phyloP scores from a whole-genome alignment of 2,888 invertebrate species.

The Aleiodes alternator region DNA sequence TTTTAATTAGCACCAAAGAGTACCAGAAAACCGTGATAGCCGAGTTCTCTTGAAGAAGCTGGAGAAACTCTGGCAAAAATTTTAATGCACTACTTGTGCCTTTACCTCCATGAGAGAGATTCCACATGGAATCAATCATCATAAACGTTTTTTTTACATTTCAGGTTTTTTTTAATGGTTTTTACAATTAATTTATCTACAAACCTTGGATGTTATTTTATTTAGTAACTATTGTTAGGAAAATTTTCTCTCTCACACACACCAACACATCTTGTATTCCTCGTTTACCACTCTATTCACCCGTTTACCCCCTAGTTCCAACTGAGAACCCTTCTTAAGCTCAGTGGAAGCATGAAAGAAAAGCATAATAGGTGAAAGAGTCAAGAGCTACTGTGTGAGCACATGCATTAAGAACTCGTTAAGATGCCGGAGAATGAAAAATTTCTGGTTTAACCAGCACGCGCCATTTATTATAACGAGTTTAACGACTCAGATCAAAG shows the following conservation, averaged over 20 bases:
- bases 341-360: too few relatives aligned
- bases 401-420: conserved; percentile 55
- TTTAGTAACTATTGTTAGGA: too few relatives aligned
- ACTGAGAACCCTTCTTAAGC: too few relatives aligned
- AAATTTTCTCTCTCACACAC: too few relatives aligned
- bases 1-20: conserved; percentile 67
- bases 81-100: not conserved
- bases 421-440: conserved; percentile 43
- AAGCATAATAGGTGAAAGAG: conserved; percentile 64
- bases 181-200: not conserved
- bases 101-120: not conserved
- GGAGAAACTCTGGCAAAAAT: too few relatives aligned
- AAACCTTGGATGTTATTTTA: too few relatives aligned
- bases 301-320: too few relatives aligned
- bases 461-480: conserved; percentile 67
- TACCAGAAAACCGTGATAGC: conserved; percentile 58
- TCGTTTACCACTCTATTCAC: too few relatives aligned
- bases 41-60: not conserved
- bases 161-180: not conserved
- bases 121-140: too few relatives aligned
- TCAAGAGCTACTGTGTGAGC: conserved; percentile 65
- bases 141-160: too few relatives aligned
- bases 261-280: too few relatives aligned
- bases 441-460: conserved; percentile 57
- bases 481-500: conserved; percentile 48